phyloP scores from a whole-genome alignment of 2,797 vertebrate species.

The Clamator glandarius region DNA sequence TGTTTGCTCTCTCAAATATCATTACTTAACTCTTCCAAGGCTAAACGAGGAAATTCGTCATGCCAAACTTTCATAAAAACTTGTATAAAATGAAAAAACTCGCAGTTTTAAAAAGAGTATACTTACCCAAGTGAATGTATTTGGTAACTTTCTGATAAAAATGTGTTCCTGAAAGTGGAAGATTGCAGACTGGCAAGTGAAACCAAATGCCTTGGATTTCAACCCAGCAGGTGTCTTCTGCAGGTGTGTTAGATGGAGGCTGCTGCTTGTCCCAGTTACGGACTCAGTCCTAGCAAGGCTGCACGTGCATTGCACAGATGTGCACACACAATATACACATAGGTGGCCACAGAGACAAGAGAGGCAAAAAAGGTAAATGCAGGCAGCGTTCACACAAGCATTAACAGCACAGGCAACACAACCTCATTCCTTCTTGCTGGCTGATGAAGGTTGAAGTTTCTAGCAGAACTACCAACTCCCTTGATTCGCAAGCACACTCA shows the following conservation, averaged over 20 bases:
- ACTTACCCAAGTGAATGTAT: not conserved
- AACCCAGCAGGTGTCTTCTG: not conserved
- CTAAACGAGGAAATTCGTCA: not conserved
- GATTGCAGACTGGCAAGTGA: not conserved
- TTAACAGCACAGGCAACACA: not conserved
- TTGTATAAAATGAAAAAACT: not conserved
- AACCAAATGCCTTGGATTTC: not conserved
- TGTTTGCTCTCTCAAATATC: not conserved
- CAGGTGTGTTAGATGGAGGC: not conserved
- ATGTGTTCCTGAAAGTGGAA: not conserved
- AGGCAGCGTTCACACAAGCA: not conserved
- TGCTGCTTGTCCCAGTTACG: not conserved
- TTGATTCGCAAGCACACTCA: not conserved
- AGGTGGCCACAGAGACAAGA: not conserved
- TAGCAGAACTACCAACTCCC: not conserved
- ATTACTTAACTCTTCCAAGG: not conserved
- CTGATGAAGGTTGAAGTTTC: not conserved
- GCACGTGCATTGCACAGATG: accelerated
- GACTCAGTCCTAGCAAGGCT: not conserved
- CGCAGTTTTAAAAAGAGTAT: not conserved
- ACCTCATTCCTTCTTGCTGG: not conserved
- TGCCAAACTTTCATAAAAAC: not conserved
- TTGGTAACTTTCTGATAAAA: not conserved
- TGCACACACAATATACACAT: accelerated
- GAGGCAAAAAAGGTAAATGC: not conserved